Conservation (phyloP, 2,113 vertebrate species). For the Actenoides hombroni region DNA sequence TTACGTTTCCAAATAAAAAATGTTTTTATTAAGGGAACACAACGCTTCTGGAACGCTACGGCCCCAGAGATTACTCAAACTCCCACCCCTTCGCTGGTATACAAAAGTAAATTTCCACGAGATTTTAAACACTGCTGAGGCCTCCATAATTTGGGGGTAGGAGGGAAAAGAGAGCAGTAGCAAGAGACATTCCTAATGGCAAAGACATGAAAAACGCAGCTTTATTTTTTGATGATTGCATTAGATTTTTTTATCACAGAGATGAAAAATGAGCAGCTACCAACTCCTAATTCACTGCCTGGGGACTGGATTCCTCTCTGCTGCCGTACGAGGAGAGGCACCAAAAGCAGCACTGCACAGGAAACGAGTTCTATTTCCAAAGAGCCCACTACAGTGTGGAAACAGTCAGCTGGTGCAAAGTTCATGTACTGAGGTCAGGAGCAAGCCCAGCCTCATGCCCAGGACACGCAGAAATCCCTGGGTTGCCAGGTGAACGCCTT, state of each 20-base stretch:
- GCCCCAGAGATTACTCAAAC: constrained; percentile 2
- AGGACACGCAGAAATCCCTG: background rate
- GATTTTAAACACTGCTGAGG: constrained; percentile 33
- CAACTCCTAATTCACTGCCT: constrained; percentile 11
- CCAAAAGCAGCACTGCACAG: background rate
- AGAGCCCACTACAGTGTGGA: background rate
- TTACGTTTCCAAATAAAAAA: constrained; percentile 19
- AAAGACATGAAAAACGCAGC: constrained; percentile 41
- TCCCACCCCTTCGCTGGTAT: constrained; percentile 1
- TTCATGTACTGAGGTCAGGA: accelerated
- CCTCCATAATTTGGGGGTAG: constrained; percentile 7
- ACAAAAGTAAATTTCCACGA: constrained; percentile 12
- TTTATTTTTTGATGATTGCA: constrained; percentile 65
- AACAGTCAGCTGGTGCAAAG: background rate
- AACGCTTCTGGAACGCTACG: background rate
- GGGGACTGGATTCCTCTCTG: background rate
- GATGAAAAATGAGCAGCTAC: constrained; percentile 49
- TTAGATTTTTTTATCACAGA: constrained; percentile 48
- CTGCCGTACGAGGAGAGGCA: background rate
- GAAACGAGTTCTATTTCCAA: background rate
- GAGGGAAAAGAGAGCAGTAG: background rate
- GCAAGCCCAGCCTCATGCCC: background rate
- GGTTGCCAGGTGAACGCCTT: background rate
- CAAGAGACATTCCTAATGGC: constrained; percentile 30
- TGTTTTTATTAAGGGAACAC: constrained; percentile 34